phyloP scores from a whole-genome alignment of 2,797 vertebrate species.

The Gastrophryne carolinensis region DNA sequence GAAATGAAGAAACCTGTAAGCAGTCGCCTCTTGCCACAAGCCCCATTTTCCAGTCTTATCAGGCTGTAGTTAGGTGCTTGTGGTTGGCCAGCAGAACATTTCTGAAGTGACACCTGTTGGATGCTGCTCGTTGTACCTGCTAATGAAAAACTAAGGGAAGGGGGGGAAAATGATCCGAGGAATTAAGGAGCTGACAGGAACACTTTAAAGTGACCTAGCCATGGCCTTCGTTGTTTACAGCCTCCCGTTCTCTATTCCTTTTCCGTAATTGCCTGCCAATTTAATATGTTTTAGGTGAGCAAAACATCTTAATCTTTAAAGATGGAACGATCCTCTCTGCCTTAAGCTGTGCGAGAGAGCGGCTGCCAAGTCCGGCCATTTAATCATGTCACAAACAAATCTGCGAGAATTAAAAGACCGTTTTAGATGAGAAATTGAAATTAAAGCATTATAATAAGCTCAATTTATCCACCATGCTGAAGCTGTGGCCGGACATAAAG shows the following conservation, averaged over 20 bases:
- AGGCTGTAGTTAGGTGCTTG: slow-evolving; percentile 3
- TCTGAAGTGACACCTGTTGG: slow-evolving; percentile 43
- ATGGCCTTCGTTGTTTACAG: slow-evolving; percentile 41
- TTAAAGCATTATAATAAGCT: slow-evolving; percentile 50
- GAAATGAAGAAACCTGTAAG: background rate
- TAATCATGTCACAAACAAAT: slow-evolving; percentile 54
- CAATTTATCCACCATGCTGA: slow-evolving; percentile 43
- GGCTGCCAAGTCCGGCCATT: slow-evolving; percentile 48
- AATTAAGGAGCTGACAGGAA: slow-evolving; percentile 49
- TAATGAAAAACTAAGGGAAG: slow-evolving; percentile 46
- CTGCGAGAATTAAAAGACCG: slow-evolving; percentile 49
- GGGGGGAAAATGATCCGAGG: slow-evolving; percentile 33
- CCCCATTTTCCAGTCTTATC: background rate
- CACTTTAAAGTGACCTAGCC: slow-evolving; percentile 44
- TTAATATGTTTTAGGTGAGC: slow-evolving; percentile 53
- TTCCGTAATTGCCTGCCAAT: slow-evolving; percentile 50
- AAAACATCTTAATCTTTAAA: slow-evolving; percentile 54
- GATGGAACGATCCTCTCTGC: slow-evolving; percentile 49
- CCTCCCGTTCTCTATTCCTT: slow-evolving; percentile 11
- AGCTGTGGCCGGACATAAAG: slow-evolving; percentile 1
- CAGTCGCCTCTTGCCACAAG: background rate
- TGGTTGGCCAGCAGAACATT: slow-evolving; percentile 12
- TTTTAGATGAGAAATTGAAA: slow-evolving; percentile 50
- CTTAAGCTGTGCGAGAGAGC: slow-evolving; percentile 25
- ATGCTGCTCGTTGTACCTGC: slow-evolving; percentile 41